Evolutionary conservation across 2,888 invertebrate species (phyloP).

Genomic region (Dicyrtoma fusca): DNA sequence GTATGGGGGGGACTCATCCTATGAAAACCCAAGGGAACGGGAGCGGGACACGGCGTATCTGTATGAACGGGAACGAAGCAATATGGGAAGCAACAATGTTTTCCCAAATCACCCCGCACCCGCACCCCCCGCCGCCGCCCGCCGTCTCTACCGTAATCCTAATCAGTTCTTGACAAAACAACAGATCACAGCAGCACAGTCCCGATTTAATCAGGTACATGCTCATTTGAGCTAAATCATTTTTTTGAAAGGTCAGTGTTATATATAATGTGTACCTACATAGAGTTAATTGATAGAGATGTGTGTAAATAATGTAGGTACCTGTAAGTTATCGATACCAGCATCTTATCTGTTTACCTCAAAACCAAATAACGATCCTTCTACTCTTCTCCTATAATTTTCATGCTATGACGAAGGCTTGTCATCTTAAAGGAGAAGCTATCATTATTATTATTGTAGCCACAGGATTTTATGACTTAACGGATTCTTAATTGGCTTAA

Average conservation of each 20-base stretch:
- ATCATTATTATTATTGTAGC: no score
- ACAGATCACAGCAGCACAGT: conserved; percentile 36
- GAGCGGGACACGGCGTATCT: conserved; percentile 1
- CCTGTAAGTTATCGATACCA: background rate
- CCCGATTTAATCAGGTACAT: conserved; percentile 19
- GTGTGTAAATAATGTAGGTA: background rate
- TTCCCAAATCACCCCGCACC: conserved; percentile 4
- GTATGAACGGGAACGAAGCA: conserved; percentile 12
- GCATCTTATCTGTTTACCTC: background rate
- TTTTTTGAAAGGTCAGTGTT: no score
- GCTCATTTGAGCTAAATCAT: no score
- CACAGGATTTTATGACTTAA: no score
- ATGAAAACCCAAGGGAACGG: background rate
- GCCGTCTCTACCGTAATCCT: conserved; percentile 29
- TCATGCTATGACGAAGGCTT: no score
- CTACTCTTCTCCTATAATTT: no score
- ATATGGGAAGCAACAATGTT: conserved; percentile 15
- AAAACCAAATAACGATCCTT: no score
- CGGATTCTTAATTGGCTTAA: no score
- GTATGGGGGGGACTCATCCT: background rate
- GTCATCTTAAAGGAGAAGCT: no score
- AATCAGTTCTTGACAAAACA: conserved; percentile 51
- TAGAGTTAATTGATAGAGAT: background rate
- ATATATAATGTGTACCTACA: background rate
- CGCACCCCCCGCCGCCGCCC: background rate